phyloP scores from a whole-genome alignment of 2,113 vertebrate genomes.

The Piliocolobus tephrosceles region DNA sequence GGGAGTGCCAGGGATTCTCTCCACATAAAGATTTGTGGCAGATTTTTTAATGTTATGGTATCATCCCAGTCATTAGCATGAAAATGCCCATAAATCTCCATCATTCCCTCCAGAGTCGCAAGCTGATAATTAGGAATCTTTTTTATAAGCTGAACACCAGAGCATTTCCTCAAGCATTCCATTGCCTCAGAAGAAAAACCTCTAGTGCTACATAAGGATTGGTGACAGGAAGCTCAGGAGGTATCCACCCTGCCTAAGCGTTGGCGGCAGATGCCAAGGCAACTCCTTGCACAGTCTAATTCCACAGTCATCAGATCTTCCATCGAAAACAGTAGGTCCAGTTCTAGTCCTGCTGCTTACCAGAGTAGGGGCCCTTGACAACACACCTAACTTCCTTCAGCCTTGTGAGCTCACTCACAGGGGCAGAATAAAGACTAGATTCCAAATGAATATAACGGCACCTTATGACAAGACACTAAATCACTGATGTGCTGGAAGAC shows the following conservation, averaged over 20 bases:
- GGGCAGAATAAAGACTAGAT: neutral
- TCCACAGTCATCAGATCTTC: neutral
- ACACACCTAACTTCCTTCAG: neutral
- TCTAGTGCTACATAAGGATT: neutral
- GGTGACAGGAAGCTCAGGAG: neutral
- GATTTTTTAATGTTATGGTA: neutral
- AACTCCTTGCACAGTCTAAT: neutral
- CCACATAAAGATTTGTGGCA: neutral
- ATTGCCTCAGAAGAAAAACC: neutral
- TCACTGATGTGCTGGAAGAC: neutral
- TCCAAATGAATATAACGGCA: neutral
- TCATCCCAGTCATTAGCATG: conserved; percentile 34
- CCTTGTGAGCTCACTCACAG: neutral
- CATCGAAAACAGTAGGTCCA: neutral
- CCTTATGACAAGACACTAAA: neutral
- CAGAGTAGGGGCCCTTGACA: neutral
- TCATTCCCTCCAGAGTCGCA: neutral
- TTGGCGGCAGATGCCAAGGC: neutral
- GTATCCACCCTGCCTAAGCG: neutral
- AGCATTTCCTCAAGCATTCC: neutral
- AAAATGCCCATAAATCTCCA: neutral
- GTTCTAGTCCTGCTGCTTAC: neutral
- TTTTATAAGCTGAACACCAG: neutral
- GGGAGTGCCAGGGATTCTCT: neutral
- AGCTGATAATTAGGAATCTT: neutral